A percentile compares a stretch with the other conserved stretches of the same genome.
Conservation (phyloP, 2,113 vertebrate species). For the Bothrops jararaca region DNA sequence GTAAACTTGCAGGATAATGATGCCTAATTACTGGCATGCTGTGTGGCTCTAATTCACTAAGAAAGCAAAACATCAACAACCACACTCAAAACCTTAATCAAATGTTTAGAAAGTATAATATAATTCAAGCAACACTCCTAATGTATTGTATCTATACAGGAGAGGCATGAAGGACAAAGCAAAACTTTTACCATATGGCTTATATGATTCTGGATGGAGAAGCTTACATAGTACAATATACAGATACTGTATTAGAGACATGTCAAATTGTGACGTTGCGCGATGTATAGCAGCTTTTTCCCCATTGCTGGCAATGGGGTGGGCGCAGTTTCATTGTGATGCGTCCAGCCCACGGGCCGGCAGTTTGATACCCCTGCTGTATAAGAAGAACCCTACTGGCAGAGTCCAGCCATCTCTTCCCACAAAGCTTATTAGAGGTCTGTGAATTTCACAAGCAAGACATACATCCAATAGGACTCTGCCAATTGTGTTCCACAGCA, state of each 20-base stretch:
- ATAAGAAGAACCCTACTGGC: neutral
- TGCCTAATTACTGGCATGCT: constrained; percentile 10
- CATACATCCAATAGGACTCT: neutral
- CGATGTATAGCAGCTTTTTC: too few relatives aligned
- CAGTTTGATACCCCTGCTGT: too few relatives aligned
- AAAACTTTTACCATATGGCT: neutral
- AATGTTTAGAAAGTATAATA: neutral
- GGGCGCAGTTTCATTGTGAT: too few relatives aligned
- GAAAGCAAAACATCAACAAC: neutral
- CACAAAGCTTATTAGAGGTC: neutral
- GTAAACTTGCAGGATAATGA: neutral
- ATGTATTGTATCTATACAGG: neutral
- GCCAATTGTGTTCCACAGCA: neutral
- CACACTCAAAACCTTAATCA: neutral
- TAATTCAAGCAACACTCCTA: neutral
- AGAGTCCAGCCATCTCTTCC: neutral
- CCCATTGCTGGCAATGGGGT: too few relatives aligned
- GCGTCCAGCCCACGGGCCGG: too few relatives aligned
- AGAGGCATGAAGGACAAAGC: neutral
- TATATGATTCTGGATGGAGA: neutral
- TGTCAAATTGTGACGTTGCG: too few relatives aligned
- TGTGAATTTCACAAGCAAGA: neutral
- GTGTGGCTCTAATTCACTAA: neutral
- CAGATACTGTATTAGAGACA: neutral
- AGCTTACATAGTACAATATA: neutral